A percentile compares a stretch with the other conserved stretches of the same genome.
These are phyloP conservation scores for Nyctibius grandis DNA, from an alignment of 2,797 vertebrate species.

Conservation along the genomic window DNA sequence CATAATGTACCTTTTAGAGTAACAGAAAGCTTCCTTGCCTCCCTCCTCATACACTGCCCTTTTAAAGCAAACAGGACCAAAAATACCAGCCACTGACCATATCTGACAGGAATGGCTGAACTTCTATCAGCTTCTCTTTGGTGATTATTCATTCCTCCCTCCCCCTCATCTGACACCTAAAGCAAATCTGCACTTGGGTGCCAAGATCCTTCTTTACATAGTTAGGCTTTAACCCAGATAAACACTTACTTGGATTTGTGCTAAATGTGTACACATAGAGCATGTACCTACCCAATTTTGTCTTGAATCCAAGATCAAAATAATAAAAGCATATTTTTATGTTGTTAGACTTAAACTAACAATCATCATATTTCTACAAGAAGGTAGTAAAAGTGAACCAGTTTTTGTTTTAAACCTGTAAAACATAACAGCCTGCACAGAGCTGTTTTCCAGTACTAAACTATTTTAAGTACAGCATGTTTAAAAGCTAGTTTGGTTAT, in stretches of 20 bases:
- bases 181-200: not conserved
- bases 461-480: not conserved
- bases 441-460: not conserved
- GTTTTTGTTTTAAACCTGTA: not conserved
- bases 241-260: not conserved
- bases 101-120: not conserved
- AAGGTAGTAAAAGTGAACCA: not conserved
- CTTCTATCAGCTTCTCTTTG: not conserved
- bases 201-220: not conserved
- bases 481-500: not conserved
- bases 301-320: not conserved
- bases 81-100: not conserved
- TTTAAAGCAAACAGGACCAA: not conserved
- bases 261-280: rapidly evolving
- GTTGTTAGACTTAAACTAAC: not conserved
- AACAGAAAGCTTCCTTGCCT: not conserved
- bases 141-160: not conserved
- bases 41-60: not conserved
- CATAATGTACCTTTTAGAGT: not conserved
- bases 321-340: not conserved
- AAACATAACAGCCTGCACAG: not conserved
- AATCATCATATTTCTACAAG: not conserved
- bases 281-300: not conserved
- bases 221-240: not conserved
- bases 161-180: not conserved